phyloP scores from a whole-genome alignment of 2,888 invertebrate genomes.

The Hoplodrina ambigua region DNA sequence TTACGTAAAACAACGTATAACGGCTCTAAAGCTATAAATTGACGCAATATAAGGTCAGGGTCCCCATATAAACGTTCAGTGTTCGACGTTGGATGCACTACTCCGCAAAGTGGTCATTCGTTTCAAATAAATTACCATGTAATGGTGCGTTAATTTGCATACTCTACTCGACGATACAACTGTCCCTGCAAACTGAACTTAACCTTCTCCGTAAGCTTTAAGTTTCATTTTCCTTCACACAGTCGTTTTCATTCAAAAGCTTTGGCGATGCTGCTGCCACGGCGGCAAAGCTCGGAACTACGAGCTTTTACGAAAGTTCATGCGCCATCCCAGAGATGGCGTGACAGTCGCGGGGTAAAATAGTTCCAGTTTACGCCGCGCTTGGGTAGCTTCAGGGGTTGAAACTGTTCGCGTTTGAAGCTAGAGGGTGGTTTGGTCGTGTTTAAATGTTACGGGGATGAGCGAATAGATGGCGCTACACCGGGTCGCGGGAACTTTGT shows the following conservation, averaged over 20 bases:
- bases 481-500: constrained; percentile 5
- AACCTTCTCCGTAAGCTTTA: constrained; percentile 70
- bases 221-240: constrained; percentile 67
- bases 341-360: constrained; percentile 68
- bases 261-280: constrained; percentile 74
- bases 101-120: constrained; percentile 90
- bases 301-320: constrained; percentile 80
- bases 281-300: constrained; percentile 80
- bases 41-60: constrained; percentile 90
- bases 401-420: constrained; percentile 65
- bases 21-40: constrained; percentile 88
- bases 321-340: constrained; percentile 85
- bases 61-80: constrained; percentile 88
- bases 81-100: constrained; percentile 86
- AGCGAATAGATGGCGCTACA: constrained; percentile 74
- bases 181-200: constrained; percentile 69
- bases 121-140: constrained; percentile 91
- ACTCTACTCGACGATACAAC: constrained; percentile 77
- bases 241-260: constrained; percentile 86
- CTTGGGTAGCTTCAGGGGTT: constrained; percentile 70
- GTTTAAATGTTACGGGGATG: constrained; percentile 56
- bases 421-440: constrained; percentile 64
- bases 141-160: constrained; percentile 90
- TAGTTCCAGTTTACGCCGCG: constrained; percentile 62
- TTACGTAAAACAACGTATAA: constrained; percentile 87